Base-by-base conservation (phyloP, 2,113 vertebrate species). In the Scortum barcoo region DNA sequence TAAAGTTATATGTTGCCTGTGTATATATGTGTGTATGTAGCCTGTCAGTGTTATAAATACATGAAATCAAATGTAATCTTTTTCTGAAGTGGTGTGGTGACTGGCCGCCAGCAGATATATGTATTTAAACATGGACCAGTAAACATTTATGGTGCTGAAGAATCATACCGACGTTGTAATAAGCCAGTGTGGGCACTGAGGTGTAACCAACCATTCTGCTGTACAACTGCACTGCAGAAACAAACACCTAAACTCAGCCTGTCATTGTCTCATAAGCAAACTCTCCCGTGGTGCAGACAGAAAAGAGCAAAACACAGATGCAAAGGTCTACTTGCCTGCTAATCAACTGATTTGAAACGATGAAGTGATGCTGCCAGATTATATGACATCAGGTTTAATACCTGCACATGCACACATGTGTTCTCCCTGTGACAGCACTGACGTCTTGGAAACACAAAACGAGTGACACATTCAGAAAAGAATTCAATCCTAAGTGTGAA, bases 141-240 rank as follows among this genome's bases (percentile, higher is more conserved):
- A 76, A 80, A 84, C 77, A 79, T 81, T 91, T 66, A 84, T 50
- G 46, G 53, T 56, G 30, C 63, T 9, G 30, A 76, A 73, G 74
- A 87, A 85, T 66, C 81, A 80, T 70, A 89, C 17, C 50, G 87
- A 84, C 54, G 46, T 69, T 75, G 58, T 61, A 33, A 79, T 75
- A 81, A 65, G 50, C 69, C 71, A 66, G 10, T 6, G 28, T 48
- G 48, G 14, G 83, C 76, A 16, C 69, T 16, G 58, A 85, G 67
- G 78, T 80, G 84, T 38, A 69, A 22, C 78, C 68, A 78, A 26
- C 10, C 69, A 50, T 7, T 54, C 40, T 79, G 74, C 19, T 65
- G 61, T 63, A 68, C 63, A 70, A 40, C 51, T 46, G 72, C 69
- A 67, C 46, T 58, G 68, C 71, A 65, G 51, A 80, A 78, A 76